phyloP scores from a whole-genome alignment of 2,797 vertebrate species.

The Scyliorhinus canicula region DNA sequence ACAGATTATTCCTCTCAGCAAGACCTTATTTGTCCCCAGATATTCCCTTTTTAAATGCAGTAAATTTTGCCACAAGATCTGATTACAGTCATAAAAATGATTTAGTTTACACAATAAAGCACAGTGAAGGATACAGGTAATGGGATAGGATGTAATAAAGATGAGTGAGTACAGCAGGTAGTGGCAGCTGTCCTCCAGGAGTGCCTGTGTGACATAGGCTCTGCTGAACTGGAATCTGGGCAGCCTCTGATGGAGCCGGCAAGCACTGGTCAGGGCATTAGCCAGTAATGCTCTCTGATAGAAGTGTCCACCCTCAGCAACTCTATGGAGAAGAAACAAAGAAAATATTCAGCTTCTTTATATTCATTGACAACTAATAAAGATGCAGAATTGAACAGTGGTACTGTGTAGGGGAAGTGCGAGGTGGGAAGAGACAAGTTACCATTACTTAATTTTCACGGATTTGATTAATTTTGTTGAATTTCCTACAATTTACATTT shows the following conservation, averaged over 20 bases:
- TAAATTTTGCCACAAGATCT: slow-evolving; percentile 26
- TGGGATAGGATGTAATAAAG: slow-evolving; percentile 39
- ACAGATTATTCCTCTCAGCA: background rate
- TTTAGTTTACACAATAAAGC: slow-evolving; percentile 25
- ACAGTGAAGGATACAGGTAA: slow-evolving; percentile 39
- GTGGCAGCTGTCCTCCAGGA: slow-evolving; percentile 38
- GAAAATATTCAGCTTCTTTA: slow-evolving; percentile 21
- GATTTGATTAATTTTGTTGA: background rate
- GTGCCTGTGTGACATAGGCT: slow-evolving; percentile 36
- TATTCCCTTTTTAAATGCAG: background rate
- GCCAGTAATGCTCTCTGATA: slow-evolving; percentile 37
- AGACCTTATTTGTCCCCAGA: background rate
- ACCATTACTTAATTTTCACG: background rate
- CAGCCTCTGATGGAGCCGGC: slow-evolving; percentile 38
- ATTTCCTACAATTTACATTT: background rate
- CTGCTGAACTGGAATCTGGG: slow-evolving; percentile 36
- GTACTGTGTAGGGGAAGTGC: background rate
- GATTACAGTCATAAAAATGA: slow-evolving; percentile 31
- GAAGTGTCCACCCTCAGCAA: slow-evolving; percentile 31
- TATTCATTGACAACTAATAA: background rate
- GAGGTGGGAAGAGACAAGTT: background rate
- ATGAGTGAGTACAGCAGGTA: slow-evolving; percentile 40
- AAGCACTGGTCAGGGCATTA: slow-evolving; percentile 38
- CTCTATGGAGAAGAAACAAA: background rate
- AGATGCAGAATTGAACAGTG: background rate